phyloP scores from a whole-genome alignment of 2,888 invertebrate species.

The Nycteola revayana region DNA sequence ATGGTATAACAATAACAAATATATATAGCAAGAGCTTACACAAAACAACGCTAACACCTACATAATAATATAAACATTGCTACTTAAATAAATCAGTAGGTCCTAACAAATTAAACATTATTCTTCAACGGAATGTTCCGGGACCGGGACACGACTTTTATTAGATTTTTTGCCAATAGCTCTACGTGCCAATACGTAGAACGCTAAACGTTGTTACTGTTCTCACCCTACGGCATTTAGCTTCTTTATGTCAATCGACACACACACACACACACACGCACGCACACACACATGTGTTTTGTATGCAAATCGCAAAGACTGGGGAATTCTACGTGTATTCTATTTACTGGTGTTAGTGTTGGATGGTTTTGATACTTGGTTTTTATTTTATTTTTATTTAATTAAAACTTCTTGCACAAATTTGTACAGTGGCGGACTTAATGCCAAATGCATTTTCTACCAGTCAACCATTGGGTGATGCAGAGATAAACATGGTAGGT shows the following conservation, averaged over 20 bases:
- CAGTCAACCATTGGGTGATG: too few relatives aligned
- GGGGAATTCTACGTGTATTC: constrained; percentile 75
- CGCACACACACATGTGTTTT: constrained; percentile 36
- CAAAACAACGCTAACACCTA: too few relatives aligned
- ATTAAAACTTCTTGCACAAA: too few relatives aligned
- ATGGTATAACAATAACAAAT: too few relatives aligned
- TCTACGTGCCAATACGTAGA: constrained; percentile 81
- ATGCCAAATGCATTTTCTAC: too few relatives aligned
- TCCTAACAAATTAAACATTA: constrained; percentile 78
- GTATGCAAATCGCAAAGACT: constrained; percentile 75
- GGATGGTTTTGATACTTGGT: constrained; percentile 46
- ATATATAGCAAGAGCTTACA: too few relatives aligned
- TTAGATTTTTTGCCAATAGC: constrained; percentile 77
- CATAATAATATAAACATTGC: constrained; percentile 10
- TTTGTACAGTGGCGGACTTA: too few relatives aligned
- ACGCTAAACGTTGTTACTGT: constrained; percentile 59
- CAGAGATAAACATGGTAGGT: too few relatives aligned
- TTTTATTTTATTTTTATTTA: too few relatives aligned
- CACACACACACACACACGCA: constrained; percentile 37
- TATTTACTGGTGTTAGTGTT: constrained; percentile 64
- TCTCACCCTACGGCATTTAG: constrained; percentile 71
- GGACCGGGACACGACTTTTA: constrained; percentile 68
- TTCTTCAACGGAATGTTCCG: constrained; percentile 63
- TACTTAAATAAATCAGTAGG: constrained; percentile 58
- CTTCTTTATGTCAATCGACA: constrained; percentile 69